Conservation (phyloP, 2,113 vertebrate genomes). For the Anser cygnoides region DNA sequence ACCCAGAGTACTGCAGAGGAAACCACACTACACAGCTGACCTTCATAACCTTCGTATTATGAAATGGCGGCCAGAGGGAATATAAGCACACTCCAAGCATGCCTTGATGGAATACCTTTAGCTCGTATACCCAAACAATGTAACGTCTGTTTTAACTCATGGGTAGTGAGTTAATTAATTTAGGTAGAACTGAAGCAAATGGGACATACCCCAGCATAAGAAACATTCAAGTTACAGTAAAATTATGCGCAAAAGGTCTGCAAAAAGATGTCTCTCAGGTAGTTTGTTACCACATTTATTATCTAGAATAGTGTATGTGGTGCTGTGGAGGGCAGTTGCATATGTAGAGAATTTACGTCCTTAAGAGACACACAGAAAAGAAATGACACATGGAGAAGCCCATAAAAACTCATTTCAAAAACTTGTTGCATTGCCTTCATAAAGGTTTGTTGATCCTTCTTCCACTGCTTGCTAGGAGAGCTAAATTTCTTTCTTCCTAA, state of each 20-base stretch:
- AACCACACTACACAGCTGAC: neutral
- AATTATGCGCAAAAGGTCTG: neutral
- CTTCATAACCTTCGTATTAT: neutral
- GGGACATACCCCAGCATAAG: neutral
- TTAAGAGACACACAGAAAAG: neutral
- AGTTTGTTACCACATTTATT: neutral
- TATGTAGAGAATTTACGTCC: neutral
- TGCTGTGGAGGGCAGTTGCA: neutral
- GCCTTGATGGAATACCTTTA: neutral
- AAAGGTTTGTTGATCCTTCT: neutral
- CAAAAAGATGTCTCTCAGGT: neutral
- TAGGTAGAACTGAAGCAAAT: neutral
- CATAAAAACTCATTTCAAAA: neutral
- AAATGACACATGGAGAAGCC: neutral
- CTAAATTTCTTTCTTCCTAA: neutral
- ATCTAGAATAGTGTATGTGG: neutral
- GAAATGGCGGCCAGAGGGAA: neutral
- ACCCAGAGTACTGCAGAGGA: neutral
- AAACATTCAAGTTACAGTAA: neutral
- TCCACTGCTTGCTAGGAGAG: neutral
- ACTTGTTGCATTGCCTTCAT: neutral
- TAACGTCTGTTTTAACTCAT: neutral
- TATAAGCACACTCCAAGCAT: neutral
- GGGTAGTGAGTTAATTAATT: neutral
- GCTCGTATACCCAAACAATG: neutral